Percentiles rank a stretch among this genome's conserved stretches.
phyloP scores from a whole-genome alignment of 2,797 vertebrate species.

The Eurystomus glaucurus region DNA sequence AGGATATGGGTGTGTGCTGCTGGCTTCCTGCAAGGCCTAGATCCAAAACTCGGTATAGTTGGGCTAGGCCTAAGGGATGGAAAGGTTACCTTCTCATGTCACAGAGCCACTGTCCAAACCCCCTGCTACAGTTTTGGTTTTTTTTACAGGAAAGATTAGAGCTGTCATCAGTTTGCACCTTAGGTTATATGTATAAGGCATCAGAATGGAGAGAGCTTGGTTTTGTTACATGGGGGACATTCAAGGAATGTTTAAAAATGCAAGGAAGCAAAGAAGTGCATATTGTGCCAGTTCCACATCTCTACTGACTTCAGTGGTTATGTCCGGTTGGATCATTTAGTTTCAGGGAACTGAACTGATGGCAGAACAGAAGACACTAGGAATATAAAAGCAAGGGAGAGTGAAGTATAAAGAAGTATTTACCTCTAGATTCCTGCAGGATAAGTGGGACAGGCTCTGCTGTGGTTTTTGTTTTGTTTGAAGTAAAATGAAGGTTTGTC shows the following conservation, averaged over 20 bases:
- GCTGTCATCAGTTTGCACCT: not conserved
- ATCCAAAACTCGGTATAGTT: not conserved
- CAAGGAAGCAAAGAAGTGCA: fast-evolving
- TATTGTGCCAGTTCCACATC: not conserved
- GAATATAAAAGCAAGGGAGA: not conserved
- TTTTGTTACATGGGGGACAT: not conserved
- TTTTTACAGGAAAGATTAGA: not conserved
- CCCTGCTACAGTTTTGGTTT: not conserved
- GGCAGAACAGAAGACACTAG: not conserved
- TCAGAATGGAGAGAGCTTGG: not conserved
- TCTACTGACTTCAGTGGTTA: not conserved
- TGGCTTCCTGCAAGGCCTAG: conserved; percentile 49
- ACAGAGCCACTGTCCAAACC: not conserved
- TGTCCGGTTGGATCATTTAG: fast-evolving
- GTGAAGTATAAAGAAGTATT: not conserved
- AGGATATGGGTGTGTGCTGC: conserved; percentile 66
- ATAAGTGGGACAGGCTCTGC: not conserved
- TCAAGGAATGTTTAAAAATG: not conserved
- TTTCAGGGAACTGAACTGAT: not conserved
- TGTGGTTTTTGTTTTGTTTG: not conserved
- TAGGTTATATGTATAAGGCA: not conserved
- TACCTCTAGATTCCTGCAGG: not conserved
- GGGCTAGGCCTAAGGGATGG: not conserved
- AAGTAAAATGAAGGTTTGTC: not conserved
- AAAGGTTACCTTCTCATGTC: not conserved